These are phyloP conservation scores for Poeciliopsis occidentalis DNA, from an alignment of 2,113 vertebrate genomes.

Conservation along the genomic window DNA sequence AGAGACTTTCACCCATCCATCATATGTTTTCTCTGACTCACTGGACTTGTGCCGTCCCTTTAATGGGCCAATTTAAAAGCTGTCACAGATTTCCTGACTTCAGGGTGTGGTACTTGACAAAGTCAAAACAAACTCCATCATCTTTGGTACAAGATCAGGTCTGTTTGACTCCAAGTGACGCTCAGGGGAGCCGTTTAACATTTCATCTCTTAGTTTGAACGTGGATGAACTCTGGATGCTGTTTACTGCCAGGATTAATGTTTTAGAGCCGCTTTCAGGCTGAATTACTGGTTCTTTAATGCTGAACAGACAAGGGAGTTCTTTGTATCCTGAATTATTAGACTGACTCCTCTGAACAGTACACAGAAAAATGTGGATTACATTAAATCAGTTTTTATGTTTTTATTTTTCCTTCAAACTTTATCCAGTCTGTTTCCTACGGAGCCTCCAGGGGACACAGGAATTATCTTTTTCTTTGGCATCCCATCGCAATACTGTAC, in stretches of 20 bases:
- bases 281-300: constrained; percentile 48
- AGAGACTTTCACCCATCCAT: neutral
- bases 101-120: constrained; percentile 20
- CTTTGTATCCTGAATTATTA: constrained; percentile 23
- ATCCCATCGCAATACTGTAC: too few species aligned
- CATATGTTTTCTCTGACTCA: neutral
- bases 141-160: neutral
- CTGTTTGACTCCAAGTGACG: constrained; percentile 15
- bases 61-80: neutral
- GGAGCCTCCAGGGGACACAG: too few species aligned
- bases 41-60: neutral
- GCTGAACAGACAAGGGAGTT: constrained; percentile 12
- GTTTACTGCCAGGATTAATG: neutral
- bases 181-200: constrained; percentile 20
- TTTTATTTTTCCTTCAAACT: neutral
- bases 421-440: too few species aligned
- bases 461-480: too few species aligned
- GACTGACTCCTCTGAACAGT: neutral
- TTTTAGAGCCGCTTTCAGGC: constrained; percentile 25
- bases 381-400: neutral
- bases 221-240: constrained; percentile 13
- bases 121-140: constrained; percentile 21
- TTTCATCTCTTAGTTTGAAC: constrained; percentile 38
- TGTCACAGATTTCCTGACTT: constrained; percentile 9
- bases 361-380: neutral